Base-by-base conservation (phyloP, 2,888 invertebrate genomes). In the Hemithea aestivaria region DNA sequence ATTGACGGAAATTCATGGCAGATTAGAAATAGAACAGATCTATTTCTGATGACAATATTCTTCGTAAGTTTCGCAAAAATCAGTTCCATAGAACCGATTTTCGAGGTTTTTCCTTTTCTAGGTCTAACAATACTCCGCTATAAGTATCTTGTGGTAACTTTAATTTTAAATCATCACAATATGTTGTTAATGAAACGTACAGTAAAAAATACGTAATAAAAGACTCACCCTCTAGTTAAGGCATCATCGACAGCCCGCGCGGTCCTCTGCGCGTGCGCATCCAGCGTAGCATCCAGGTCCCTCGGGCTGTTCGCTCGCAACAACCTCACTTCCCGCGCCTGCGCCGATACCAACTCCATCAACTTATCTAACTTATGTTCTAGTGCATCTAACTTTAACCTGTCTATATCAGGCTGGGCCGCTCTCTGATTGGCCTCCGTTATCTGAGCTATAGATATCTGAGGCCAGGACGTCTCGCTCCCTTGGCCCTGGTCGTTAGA, bases 371-470 rank as follows among this genome's bases (percentile, higher is more conserved):
- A 48, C 40, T 83, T 85, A 21, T 65, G 64, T 11, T 83, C 82
- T 1, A 84, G 47, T 8, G 57, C 38, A 7, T 81, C 76, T 1
- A 77, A 43, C 6, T 63, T 50, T 3, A 4, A 9, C 7, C 32
- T 40, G 8, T 40, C 40, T 5, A 35, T 30, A 7, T 16, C 16
- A 2, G 16, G 16, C 5, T 16, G 16, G 16, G 80, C 76, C 43
- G 82, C 83, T 30, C 85, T 67, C 35, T 80, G 81, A 47, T 81
- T 74, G 11, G 84, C 83, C 26, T 84, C 84, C 0, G 76, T 72
- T 29, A 87, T 77, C 47, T 85, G 84, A 0, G 76, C 83, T 9
- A 87, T 57, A 1, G 87, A 80, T 34, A 88, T 87, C 50, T 76
- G 76, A 1, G 88, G 87, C 87, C 87, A 88, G 1, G 68, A 56